phyloP scores from a whole-genome alignment of 2,888 invertebrate species.

The Cecidostiba fungosa region DNA sequence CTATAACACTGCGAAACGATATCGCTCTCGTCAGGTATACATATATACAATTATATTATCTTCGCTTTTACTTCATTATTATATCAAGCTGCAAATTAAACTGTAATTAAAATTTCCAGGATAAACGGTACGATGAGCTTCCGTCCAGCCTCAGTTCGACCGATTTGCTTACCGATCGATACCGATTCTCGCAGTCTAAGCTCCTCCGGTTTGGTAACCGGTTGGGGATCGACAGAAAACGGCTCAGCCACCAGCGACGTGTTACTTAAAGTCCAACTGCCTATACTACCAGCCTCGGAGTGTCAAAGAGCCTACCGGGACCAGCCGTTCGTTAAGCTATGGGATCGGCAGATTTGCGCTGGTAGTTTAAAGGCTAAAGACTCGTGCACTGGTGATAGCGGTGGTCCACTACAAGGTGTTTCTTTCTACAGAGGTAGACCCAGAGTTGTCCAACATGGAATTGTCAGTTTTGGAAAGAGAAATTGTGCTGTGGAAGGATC shows the following conservation, averaged over 20 bases:
- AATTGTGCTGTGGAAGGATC: conserved; percentile 65
- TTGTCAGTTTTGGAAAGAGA: conserved; percentile 71
- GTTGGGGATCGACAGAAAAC: conserved; percentile 70
- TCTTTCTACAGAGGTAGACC: conserved; percentile 57
- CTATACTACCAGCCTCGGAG: conserved; percentile 55
- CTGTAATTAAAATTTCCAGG: neutral
- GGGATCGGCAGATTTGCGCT: conserved; percentile 71
- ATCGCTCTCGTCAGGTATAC: conserved; percentile 69
- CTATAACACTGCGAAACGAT: conserved; percentile 66
- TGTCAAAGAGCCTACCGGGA: conserved; percentile 64
- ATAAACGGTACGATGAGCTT: conserved; percentile 64
- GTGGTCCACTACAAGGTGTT: conserved; percentile 71
- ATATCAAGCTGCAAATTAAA: no score
- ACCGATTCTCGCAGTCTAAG: neutral
- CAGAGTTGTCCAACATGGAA: conserved; percentile 67
- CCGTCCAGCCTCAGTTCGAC: conserved; percentile 64
- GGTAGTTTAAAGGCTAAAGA: conserved; percentile 67
- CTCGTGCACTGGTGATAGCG: conserved; percentile 73
- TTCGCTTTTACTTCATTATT: no score
- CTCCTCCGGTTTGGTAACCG: conserved; percentile 63
- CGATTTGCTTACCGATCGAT: conserved; percentile 70
- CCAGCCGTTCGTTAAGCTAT: conserved; percentile 58
- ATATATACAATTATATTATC: neutral
- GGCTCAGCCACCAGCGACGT: conserved; percentile 58
- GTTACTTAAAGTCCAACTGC: conserved; percentile 65